Conservation (phyloP, 2,797 vertebrate genomes). For the Chrysocyon brachyurus region DNA sequence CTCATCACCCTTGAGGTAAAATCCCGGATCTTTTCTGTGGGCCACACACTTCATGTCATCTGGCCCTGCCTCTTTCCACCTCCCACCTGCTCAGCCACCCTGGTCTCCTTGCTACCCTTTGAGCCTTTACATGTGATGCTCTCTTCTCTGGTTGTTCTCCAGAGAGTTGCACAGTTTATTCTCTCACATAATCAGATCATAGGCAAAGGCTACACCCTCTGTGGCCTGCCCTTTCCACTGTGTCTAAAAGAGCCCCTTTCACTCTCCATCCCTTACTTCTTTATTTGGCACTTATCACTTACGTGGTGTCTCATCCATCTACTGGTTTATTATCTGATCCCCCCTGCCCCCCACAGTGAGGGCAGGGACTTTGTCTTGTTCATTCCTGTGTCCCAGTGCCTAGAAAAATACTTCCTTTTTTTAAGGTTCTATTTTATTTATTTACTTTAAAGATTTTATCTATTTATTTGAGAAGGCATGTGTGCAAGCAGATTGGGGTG, state of each 20-base stretch:
- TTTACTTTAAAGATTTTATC: not conserved
- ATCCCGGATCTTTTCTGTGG: not conserved
- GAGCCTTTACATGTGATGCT: not conserved
- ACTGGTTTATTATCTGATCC: not conserved
- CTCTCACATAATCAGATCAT: not conserved
- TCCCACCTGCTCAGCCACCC: rapidly evolving
- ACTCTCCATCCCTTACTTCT: not conserved
- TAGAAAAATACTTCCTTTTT: not conserved
- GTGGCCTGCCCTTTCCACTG: not conserved
- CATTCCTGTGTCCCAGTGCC: not conserved
- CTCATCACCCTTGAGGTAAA: not conserved
- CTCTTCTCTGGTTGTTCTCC: not conserved
- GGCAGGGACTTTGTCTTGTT: not conserved
- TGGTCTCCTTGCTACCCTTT: not conserved
- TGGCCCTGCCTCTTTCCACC: not conserved
- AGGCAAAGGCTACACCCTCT: not conserved
- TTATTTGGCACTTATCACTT: not conserved
- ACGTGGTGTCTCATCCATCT: not conserved
- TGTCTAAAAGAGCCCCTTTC: not conserved
- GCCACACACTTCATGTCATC: not conserved
- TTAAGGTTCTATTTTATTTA: not conserved
- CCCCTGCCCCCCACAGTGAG: not conserved
- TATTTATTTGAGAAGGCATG: not conserved
- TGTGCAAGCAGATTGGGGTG: not conserved
- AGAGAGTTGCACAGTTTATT: not conserved